Evolutionary conservation across 1,140 invertebrate species (phyloP), one percentile per base, ranked within the genome.

Genomic region (Papilio dardanus): DNA sequence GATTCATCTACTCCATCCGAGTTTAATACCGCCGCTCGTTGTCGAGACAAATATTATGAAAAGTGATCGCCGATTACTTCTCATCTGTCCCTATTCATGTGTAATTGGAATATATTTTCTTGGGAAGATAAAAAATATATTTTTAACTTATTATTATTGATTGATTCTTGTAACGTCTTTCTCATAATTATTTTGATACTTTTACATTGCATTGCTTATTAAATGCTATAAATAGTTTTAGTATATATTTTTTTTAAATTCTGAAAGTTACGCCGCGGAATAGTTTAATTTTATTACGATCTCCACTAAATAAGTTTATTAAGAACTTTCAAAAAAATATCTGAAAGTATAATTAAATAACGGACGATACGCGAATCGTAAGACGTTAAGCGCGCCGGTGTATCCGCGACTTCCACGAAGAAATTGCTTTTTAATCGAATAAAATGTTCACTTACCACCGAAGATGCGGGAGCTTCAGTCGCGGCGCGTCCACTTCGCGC

Each of bases 341-440:
- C 12, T 14, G 24, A 62, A 62, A 62, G 54, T 21, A 16, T 62
- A 28, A 71, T 46, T 71, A 30, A 28, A 30, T 71, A 46, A 50
- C 1, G 1, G 6, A 71, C 19, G 40, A 30, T 28, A 71, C 37
- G 21, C 37, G 21, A 71, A 28, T 50, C 21, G 68, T 30, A 50
- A 46, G 40, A 30, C 79, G 73, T 77, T 79, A 77, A 81, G 81
- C 42, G 42, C 73, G 77, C 75, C 69, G 65, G 71, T 77, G 74
- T 74, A 79, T 65, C 79, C 81, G 73, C 74, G 62, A 87, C 79
- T 85, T 83, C 82, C 84, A 81, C 82, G 77, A 77, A 87, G 84
- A 92, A 86, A 92, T 92, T 91, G 89, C 88, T 91, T 91, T 91
- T 91, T 91, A 93, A 92, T 92, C 85, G 84, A 90, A 92, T 92